A percentile compares a stretch with the other conserved stretches of the same genome.
phyloP scores from a whole-genome alignment of 2,888 invertebrate species.

The Galerucella calmariensis region DNA sequence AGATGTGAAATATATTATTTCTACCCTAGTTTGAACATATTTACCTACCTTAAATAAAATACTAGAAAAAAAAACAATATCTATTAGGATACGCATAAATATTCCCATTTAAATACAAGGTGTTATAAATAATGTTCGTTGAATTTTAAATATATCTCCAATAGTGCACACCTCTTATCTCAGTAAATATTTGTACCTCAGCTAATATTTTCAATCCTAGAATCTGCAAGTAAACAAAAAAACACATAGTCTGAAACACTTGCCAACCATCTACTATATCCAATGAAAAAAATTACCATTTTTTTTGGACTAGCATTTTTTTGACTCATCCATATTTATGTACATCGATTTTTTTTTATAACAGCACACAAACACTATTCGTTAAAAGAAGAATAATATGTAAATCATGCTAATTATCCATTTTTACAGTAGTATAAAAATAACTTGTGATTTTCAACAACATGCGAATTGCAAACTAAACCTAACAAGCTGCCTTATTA shows the following conservation, averaged over 20 bases:
- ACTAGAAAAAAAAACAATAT: too few species aligned
- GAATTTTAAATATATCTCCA: too few species aligned
- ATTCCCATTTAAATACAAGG: too few species aligned
- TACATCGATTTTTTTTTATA: slow-evolving; percentile 14
- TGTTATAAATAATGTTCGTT: too few species aligned
- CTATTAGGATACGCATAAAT: too few species aligned
- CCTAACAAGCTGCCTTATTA: slow-evolving; percentile 32
- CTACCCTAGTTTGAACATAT: too few species aligned
- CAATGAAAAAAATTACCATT: not conserved
- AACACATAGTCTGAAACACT: not conserved
- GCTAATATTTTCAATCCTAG: too few species aligned
- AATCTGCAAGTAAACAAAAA: too few species aligned
- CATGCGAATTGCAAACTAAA: slow-evolving; percentile 40
- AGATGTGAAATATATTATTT: too few species aligned
- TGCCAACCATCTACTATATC: not conserved
- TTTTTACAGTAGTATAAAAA: not conserved
- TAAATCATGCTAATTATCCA: slow-evolving; percentile 9
- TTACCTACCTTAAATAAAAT: too few species aligned
- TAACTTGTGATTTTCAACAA: slow-evolving; percentile 5
- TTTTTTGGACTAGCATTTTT: not conserved
- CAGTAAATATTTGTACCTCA: too few species aligned
- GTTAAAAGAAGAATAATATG: slow-evolving; percentile 12
- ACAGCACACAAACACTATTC: slow-evolving; percentile 1
- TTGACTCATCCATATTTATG: slow-evolving; percentile 19
- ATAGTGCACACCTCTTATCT: too few species aligned